Base-by-base conservation (phyloP, 2,888 invertebrate genomes). In the Drosophila meridionalis region DNA sequence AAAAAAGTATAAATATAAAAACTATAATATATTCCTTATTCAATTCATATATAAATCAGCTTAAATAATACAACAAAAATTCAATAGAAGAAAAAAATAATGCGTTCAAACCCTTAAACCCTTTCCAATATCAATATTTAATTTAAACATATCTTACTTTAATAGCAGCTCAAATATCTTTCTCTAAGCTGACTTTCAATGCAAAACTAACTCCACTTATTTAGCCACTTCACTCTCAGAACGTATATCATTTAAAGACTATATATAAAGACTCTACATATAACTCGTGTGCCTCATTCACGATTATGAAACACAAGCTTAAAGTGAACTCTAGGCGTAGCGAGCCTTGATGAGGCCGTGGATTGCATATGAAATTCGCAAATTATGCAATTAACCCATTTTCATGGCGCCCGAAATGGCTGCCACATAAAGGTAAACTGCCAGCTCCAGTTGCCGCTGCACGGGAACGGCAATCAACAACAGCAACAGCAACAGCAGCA, bases 371-470 rank as follows among this genome's bases (percentile, higher is more conserved):
- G 82, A 83, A 83, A 80, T 82, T 87, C 81, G 73, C 87, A 87
- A 87, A 90, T 87, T 87, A 89, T 90, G 88, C 90, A 87, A 90
- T 87, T 87, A 87, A 87, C 89, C 90, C 87, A 90, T 89, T 90
- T 87, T 72, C 78, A 73, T 36, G 61, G 30, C 43, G 62, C 62
- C 75, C 73, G 70, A 83, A 52, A 52, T 52, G 52, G 52, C 74
- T 79, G 82, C 82, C 66, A 73, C 84, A 83, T 73, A 69, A 79
- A 76, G 73, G 73, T 69, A 75, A 75, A 73, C 78, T 67, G 63
- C 40, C 60, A 47, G 34, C 48, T 45, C 14, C 57, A 8, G 34
- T 32, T 64, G 7, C 34, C 38, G 32, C 53, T 32, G 11, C 47
- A 57, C n/a, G 14, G 43, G 30, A 47, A 45, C 53, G 42, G 61